Percentiles rank a stretch among this genome's conserved stretches.
These are phyloP conservation scores for Drosophila sproati DNA, from an alignment of 1,140 invertebrate species.

Conservation along the genomic window DNA sequence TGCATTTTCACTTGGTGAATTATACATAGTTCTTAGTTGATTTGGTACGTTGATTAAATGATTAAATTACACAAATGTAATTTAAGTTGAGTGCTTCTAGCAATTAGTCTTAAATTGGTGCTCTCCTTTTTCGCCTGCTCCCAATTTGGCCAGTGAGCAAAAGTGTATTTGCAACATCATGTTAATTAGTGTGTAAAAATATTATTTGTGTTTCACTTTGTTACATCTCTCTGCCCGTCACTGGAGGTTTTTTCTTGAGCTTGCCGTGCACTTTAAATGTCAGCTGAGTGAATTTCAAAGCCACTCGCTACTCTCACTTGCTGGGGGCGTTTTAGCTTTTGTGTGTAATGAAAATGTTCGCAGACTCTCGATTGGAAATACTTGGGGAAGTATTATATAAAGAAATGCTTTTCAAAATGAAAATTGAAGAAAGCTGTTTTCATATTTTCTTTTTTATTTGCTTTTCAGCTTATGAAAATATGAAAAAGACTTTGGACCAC, in stretches of 20 bases:
- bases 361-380: too few relatives aligned
- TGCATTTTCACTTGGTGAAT: not conserved
- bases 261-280: conserved; percentile 1
- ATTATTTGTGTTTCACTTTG: conserved; percentile 22
- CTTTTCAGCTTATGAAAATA: too few relatives aligned
- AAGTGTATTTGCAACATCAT: conserved; percentile 3
- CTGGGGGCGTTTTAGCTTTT: not conserved
- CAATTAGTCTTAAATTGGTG: not conserved
- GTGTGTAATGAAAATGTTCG: not conserved
- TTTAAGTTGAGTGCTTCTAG: not conserved
- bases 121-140: not conserved
- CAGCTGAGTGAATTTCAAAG: conserved; percentile 15
- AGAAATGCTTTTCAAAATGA: too few relatives aligned
- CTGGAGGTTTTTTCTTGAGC: not conserved
- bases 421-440: too few relatives aligned
- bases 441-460: too few relatives aligned
- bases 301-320: not conserved
- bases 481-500: too few relatives aligned
- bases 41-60: not conserved
- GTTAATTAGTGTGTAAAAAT: conserved; percentile 38
- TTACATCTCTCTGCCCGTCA: not conserved
- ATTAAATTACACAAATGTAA: not conserved
- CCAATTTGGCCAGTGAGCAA: not conserved
- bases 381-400: too few relatives aligned
- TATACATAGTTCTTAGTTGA: not conserved